Conservation (phyloP, 2,113 vertebrate genomes). For the Malurus alboscapulatus region DNA sequence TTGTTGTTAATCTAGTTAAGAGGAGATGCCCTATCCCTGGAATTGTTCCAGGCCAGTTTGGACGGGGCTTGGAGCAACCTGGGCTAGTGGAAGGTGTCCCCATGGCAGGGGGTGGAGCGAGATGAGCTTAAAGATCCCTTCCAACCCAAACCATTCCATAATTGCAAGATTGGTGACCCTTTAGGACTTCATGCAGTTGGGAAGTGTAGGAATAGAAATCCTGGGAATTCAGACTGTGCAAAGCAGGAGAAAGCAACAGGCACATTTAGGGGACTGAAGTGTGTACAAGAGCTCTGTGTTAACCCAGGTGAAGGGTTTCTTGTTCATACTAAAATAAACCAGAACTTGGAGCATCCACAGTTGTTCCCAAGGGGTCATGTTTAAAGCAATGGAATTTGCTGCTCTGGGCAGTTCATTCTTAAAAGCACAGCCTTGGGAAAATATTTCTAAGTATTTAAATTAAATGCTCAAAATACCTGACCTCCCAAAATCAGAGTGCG, state of each 20-base stretch:
- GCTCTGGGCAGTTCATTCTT: background rate
- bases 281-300: background rate
- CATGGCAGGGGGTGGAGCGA: accelerated
- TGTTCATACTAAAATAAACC: background rate
- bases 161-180: background rate
- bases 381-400: background rate
- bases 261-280: background rate
- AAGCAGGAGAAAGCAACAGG: background rate
- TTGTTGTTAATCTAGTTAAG: background rate
- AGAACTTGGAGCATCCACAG: background rate
- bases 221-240: background rate
- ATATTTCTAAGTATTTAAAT: background rate
- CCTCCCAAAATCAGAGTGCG: background rate
- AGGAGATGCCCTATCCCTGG: background rate
- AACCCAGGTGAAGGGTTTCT: background rate
- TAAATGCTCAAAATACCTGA: background rate
- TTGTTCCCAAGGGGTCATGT: background rate
- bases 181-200: background rate
- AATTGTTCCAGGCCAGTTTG: background rate
- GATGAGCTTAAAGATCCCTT: background rate
- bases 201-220: background rate
- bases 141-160: background rate
- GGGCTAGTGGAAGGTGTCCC: background rate
- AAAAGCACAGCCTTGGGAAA: background rate
- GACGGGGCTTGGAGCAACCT: background rate